Percentiles rank a stretch among this genome's conserved stretches.
Evolutionary conservation across 2,888 invertebrate genomes (phyloP).

Genomic region (Melipona bicolor): DNA sequence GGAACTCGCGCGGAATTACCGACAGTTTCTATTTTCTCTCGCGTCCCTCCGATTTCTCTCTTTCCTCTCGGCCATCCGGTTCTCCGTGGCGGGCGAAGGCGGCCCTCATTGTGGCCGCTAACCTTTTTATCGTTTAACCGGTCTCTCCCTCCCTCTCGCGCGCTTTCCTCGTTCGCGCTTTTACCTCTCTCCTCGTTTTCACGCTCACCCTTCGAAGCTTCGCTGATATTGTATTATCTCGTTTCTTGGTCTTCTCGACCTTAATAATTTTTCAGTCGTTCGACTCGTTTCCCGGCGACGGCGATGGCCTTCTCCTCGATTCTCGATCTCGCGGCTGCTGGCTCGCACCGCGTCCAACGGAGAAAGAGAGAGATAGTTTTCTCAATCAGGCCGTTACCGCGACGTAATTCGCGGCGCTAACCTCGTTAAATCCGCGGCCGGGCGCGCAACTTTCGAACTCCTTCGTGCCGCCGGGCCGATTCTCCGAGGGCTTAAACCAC

Average conservation of each 20-base stretch:
- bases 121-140: constrained; percentile 77
- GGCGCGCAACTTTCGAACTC: constrained; percentile 52
- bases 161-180: constrained; percentile 50
- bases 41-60: constrained; percentile 31
- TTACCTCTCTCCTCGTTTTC: constrained; percentile 42
- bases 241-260: constrained; percentile 77
- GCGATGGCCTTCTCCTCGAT: background rate
- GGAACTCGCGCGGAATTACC: constrained; percentile 47
- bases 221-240: constrained; percentile 83
- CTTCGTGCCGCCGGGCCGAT: constrained; percentile 27
- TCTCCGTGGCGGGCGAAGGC: constrained; percentile 34
- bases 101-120: constrained; percentile 77
- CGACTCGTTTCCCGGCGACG: constrained; percentile 33
- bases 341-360: too few species aligned
- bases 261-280: constrained; percentile 79
- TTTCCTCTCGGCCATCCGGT: constrained; percentile 31
- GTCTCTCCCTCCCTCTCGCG: too few species aligned
- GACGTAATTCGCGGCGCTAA: constrained; percentile 81
- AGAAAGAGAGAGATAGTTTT: constrained; percentile 71
- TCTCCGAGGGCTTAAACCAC: constrained; percentile 49
- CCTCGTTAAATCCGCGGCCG: constrained; percentile 74
- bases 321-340: background rate
- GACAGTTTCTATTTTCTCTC: constrained; percentile 57
- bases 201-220: constrained; percentile 47
- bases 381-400: constrained; percentile 82